phyloP scores from a whole-genome alignment of 2,113 vertebrate genomes.

The Synchiropus splendidus region DNA sequence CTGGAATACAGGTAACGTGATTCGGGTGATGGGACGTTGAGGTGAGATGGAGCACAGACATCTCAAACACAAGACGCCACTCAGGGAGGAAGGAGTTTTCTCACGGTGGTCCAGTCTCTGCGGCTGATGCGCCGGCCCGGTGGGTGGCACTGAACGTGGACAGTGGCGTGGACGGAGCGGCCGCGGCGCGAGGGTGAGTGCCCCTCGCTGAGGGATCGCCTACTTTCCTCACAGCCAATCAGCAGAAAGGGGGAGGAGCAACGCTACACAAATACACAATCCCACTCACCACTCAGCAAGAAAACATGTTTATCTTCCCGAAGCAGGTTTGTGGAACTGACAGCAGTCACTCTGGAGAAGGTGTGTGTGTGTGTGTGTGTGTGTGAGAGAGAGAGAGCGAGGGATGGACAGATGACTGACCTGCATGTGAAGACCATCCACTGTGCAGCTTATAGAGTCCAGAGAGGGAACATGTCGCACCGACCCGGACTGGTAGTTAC shows the following conservation, averaged over 20 bases:
- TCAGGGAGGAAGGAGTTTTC: slow-evolving; percentile 16
- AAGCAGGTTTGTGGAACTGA: too few species aligned
- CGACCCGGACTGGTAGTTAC: slow-evolving; percentile 63
- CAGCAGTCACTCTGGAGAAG: too few species aligned
- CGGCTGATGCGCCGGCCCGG: slow-evolving; percentile 43
- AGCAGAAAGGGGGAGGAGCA: slow-evolving; percentile 43
- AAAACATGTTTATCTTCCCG: too few species aligned
- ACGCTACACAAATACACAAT: slow-evolving; percentile 41
- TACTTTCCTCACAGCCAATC: slow-evolving; percentile 37
- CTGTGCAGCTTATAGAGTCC: slow-evolving; percentile 70
- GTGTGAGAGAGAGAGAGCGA: too few species aligned
- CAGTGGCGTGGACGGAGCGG: slow-evolving; percentile 26
- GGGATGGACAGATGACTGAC: too few species aligned
- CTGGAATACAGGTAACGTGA: too few species aligned
- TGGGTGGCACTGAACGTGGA: slow-evolving; percentile 17
- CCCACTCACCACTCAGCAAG: slow-evolving; percentile 3
- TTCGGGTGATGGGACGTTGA: slow-evolving; percentile 7
- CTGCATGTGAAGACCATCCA: slow-evolving; percentile 68
- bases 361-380: background rate
- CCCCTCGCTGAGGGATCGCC: slow-evolving; percentile 56
- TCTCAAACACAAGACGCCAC: slow-evolving; percentile 7
- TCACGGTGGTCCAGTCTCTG: slow-evolving; percentile 46
- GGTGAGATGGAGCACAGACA: slow-evolving; percentile 11
- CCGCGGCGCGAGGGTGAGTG: slow-evolving; percentile 46
- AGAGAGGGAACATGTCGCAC: slow-evolving; percentile 71